These are phyloP conservation scores for Ommatoiulus sabulosus DNA, from an alignment of 2,888 invertebrate species.

Conservation along the genomic window DNA sequence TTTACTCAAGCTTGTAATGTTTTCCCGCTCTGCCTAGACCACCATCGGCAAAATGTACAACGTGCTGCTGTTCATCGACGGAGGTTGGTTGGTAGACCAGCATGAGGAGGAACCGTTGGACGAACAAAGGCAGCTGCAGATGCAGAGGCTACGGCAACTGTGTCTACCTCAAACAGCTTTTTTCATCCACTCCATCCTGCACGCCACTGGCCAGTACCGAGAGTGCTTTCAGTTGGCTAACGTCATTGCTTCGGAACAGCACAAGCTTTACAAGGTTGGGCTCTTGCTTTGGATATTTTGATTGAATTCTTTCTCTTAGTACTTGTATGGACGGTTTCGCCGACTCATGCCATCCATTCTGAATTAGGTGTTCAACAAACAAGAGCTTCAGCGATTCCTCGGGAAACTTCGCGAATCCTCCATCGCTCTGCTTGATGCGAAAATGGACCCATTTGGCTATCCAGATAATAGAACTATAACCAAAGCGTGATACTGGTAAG, in stretches of 20 bases:
- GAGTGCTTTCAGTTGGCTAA: slow-evolving; percentile 84
- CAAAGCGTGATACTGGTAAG: neutral
- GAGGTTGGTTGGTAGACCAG: slow-evolving; percentile 88
- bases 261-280: slow-evolving; percentile 81
- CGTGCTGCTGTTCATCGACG: slow-evolving; percentile 87
- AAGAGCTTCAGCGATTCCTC: slow-evolving; percentile 81
- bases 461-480: slow-evolving; percentile 52
- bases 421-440: slow-evolving; percentile 78
- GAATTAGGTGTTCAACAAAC: slow-evolving; percentile 71
- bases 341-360: slow-evolving; percentile 50
- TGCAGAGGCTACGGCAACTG: slow-evolving; percentile 80
- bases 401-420: slow-evolving; percentile 84
- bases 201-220: slow-evolving; percentile 79
- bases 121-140: slow-evolving; percentile 74
- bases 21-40: slow-evolving; percentile 69
- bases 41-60: slow-evolving; percentile 85
- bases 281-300: neutral
- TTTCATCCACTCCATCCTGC: slow-evolving; percentile 82
- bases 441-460: slow-evolving; percentile 83
- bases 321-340: neutral
- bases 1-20: neutral
- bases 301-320: neutral
- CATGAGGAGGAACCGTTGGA: slow-evolving; percentile 66
- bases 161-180: slow-evolving; percentile 87
- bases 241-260: slow-evolving; percentile 81